These are phyloP conservation scores for Rachycentron canadum DNA, from an alignment of 2,797 vertebrate genomes.

Conservation along the genomic window DNA sequence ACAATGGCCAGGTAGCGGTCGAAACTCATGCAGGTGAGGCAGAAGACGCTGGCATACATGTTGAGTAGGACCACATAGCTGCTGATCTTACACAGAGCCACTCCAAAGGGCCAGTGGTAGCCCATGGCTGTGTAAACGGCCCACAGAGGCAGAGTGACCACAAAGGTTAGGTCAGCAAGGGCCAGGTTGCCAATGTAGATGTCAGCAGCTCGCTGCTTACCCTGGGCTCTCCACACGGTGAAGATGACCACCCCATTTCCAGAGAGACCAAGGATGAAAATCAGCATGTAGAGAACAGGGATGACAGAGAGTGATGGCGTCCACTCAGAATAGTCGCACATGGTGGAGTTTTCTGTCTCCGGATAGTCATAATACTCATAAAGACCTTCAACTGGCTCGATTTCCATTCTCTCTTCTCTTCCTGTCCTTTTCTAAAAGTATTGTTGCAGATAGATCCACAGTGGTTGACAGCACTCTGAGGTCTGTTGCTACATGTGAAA, in stretches of 20 bases:
- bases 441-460: constrained; percentile 40
- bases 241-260: constrained; percentile 93
- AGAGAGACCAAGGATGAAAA: constrained; percentile 90
- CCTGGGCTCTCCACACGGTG: constrained; percentile 88
- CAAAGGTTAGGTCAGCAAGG: constrained; percentile 91
- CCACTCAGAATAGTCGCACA: constrained; percentile 88
- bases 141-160: constrained; percentile 92
- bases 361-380: constrained; percentile 80
- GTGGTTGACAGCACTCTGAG: constrained; percentile 38
- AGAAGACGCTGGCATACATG: constrained; percentile 95
- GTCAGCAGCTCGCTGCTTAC: constrained; percentile 87
- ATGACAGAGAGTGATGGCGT: constrained; percentile 87
- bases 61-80: constrained; percentile 92
- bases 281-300: constrained; percentile 91
- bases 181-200: constrained; percentile 93
- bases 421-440: background rate
- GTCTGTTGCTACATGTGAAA: constrained; percentile 66
- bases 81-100: constrained; percentile 92
- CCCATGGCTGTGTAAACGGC: constrained; percentile 92
- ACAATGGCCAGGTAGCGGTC: constrained; percentile 93
- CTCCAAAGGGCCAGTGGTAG: constrained; percentile 94
- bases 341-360: constrained; percentile 72
- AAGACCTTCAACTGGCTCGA: constrained; percentile 32
- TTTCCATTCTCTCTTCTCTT: constrained; percentile 38
- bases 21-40: constrained; percentile 93